Percentiles rank a stretch among this genome's conserved stretches.
Evolutionary conservation across 2,113 vertebrate genomes (phyloP).

Genomic region (Sander lucioperca): DNA sequence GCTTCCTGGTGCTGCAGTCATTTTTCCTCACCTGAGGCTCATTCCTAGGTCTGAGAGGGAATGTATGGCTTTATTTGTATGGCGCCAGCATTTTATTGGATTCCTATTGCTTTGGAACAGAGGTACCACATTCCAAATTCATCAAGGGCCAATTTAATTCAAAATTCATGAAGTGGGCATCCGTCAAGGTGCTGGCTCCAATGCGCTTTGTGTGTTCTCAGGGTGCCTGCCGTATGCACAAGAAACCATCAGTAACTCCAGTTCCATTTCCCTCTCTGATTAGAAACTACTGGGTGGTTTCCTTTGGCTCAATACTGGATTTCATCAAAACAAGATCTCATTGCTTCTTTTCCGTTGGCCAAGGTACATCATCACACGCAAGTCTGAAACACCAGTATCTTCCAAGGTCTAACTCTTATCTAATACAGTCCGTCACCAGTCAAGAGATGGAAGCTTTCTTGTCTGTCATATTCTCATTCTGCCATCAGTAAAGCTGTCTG

Average conservation of each 20-base stretch:
- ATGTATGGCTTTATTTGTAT: slow-evolving; percentile 86
- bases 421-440: slow-evolving; percentile 9
- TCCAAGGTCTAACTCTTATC: slow-evolving; percentile 2
- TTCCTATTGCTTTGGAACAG: slow-evolving; percentile 84
- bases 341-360: slow-evolving; percentile 29
- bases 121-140: slow-evolving; percentile 81
- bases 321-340: slow-evolving; percentile 45
- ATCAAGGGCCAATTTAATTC: slow-evolving; percentile 87
- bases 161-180: slow-evolving; percentile 84
- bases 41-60: slow-evolving; percentile 73
- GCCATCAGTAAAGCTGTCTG: slow-evolving; percentile 24
- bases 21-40: slow-evolving; percentile 80
- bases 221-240: slow-evolving; percentile 60
- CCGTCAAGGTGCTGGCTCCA: slow-evolving; percentile 78
- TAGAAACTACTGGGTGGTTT: slow-evolving; percentile 73
- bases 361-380: slow-evolving; percentile 38
- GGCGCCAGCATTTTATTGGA: slow-evolving; percentile 81
- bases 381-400: slow-evolving; percentile 39
- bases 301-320: slow-evolving; percentile 57
- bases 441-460: slow-evolving; percentile 7
- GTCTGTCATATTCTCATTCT: slow-evolving; percentile 19
- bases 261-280: slow-evolving; percentile 75
- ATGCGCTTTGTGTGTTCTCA: slow-evolving; percentile 68
- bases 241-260: slow-evolving; percentile 72
- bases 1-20: slow-evolving; percentile 78